Percentiles rank a stretch among this genome's conserved stretches.
Evolutionary conservation across 2,888 invertebrate species (phyloP).

Genomic region (Eristalis arbustorum): DNA sequence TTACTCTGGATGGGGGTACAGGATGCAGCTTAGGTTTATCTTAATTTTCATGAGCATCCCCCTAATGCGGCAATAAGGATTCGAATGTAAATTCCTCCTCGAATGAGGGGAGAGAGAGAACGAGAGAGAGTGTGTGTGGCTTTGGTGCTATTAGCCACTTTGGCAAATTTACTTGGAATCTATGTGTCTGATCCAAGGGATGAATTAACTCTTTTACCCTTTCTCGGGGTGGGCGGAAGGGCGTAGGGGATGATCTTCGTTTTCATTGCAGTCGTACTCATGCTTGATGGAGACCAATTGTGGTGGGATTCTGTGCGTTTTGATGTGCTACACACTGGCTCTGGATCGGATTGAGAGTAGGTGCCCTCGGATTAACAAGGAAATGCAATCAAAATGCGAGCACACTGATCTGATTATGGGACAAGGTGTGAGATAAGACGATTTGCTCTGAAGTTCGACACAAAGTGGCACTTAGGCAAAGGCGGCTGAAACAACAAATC

Average conservation of each 20-base stretch:
- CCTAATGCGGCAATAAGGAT: constrained; percentile 58
- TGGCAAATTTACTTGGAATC: constrained; percentile 39
- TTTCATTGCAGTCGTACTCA: no score
- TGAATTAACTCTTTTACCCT: not conserved
- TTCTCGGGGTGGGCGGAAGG: not conserved
- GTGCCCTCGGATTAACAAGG: not conserved
- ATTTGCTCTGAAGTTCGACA: no score
- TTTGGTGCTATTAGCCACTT: constrained; percentile 25
- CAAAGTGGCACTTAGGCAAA: no score
- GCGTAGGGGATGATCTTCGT: not conserved
- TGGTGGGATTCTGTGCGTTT: not conserved
- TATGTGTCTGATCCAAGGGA: constrained; percentile 30
- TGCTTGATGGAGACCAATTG: not conserved
- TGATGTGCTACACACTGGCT: not conserved
- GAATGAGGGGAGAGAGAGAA: no score
- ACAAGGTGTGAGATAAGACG: not conserved
- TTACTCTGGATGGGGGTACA: constrained; percentile 32
- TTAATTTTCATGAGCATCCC: constrained; percentile 56
- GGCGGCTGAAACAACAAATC: no score
- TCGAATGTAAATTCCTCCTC: constrained; percentile 46
- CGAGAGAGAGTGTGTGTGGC: not conserved
- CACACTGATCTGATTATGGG: not conserved
- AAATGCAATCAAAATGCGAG: not conserved
- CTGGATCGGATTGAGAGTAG: not conserved
- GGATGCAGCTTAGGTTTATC: constrained; percentile 26